Base-by-base conservation (phyloP, 2,113 vertebrate species). In the Geothlypis trichas region DNA sequence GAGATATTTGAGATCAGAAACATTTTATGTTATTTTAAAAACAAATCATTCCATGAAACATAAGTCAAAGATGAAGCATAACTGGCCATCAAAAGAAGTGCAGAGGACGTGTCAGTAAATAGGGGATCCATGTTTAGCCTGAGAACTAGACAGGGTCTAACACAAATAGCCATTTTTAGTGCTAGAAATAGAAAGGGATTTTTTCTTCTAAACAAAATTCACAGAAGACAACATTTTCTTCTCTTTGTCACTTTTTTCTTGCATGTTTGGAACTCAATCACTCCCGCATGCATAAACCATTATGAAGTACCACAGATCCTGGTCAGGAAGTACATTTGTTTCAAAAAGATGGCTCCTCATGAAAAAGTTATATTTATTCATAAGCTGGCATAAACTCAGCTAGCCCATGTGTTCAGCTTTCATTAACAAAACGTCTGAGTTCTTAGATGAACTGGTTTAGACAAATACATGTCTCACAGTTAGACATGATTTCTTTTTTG, bases 341-440 rank as follows among this genome's bases (percentile, higher is more conserved):
- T 89, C 67, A 89, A 89, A 95, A 96, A 93, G 82, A 88, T 78
- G 69, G 83, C 84, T 96, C 66, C 46, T 89, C 80, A 89, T 75
- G 85, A 78, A 89, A 86, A 94, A 84, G 52, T 86, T 94, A 86
- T 91, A 93, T 90, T 96, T 91, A 97, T 96, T 96, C 93, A 95
- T 97, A 90, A 94, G 67, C 55, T 96, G 94, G 95, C 92, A 84
- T 44, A 63, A 85, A 80, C 39, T 83, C 95, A 96, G 85, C 46
- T 39, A 95, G 74, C 12, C 95, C 93, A 92, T 88, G 92, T 94
- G 95, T 92, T 94, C 92, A 73, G 49, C 75, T 94, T 93, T 93
- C 80, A 92, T 95, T 94, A 96, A 93, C 79, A 84, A 81, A 92
- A 94, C 16, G 84, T 82, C 74, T 47, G 75, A 94, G 67, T 68